Percentiles rank a stretch among this genome's conserved stretches.
Evolutionary conservation across 2,113 vertebrate genomes (phyloP).

Genomic region (Callocephalon fimbriatum): DNA sequence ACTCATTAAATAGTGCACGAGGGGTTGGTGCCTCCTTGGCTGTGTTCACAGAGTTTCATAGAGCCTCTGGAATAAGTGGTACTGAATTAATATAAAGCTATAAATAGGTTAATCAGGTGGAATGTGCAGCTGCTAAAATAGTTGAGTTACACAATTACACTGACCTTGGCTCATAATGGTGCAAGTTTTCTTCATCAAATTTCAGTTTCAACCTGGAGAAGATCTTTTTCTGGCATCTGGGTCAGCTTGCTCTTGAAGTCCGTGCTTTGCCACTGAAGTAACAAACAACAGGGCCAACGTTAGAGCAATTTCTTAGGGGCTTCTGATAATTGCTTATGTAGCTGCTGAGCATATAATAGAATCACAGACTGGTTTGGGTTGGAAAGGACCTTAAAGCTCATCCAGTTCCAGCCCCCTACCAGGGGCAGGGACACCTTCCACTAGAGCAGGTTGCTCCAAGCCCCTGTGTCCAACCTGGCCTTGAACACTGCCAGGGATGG

Average conservation of each 20-base stretch:
- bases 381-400: background rate
- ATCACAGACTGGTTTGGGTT: background rate
- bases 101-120: constrained; percentile 33
- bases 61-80: background rate
- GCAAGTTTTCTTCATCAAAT: background rate
- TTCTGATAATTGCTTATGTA: background rate
- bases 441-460: background rate
- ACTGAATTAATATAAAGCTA: constrained; percentile 2
- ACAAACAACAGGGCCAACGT: background rate
- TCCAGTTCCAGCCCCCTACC: background rate
- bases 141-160: background rate
- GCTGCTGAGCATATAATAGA: background rate
- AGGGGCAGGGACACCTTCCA: background rate
- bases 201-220: background rate
- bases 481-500: background rate
- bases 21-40: background rate
- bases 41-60: background rate
- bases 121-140: constrained; percentile 7
- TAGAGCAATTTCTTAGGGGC: background rate
- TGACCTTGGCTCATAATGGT: constrained; percentile 2
- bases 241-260: background rate
- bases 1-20: background rate
- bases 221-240: background rate
- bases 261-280: background rate
- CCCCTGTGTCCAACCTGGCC: background rate